A percentile compares a stretch with the other conserved stretches of the same genome.
Conservation (phyloP, 2,797 vertebrate genomes). For the Crenichthys baileyi region DNA sequence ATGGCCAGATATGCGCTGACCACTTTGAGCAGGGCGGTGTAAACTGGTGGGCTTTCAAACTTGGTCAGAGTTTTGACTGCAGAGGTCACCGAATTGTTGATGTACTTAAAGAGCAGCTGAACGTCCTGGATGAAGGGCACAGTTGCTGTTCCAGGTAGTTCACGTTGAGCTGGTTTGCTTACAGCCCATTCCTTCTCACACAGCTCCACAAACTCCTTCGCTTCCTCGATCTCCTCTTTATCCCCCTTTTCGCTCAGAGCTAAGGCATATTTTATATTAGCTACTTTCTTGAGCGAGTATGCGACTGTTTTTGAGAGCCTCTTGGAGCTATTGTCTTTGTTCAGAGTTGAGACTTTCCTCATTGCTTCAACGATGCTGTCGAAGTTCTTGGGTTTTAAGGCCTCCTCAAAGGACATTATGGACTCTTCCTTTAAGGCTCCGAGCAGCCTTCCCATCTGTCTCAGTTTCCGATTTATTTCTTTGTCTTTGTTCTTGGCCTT, state of each 20-base stretch:
- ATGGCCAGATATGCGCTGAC: slow-evolving; percentile 30
- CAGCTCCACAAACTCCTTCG: slow-evolving; percentile 41
- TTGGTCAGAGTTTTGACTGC: slow-evolving; percentile 30
- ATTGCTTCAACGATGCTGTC: slow-evolving; percentile 29
- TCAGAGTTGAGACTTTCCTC: slow-evolving; percentile 4
- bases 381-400: slow-evolving; percentile 50
- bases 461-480: slow-evolving; percentile 22
- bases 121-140: slow-evolving; percentile 48
- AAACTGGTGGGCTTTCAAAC: slow-evolving; percentile 35
- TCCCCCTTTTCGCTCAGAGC: slow-evolving; percentile 17
- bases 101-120: slow-evolving; percentile 39
- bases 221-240: slow-evolving; percentile 4
- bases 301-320: background rate
- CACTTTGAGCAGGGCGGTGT: slow-evolving; percentile 44
- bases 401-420: slow-evolving; percentile 46
- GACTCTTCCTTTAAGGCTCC: slow-evolving; percentile 37
- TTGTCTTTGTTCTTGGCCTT: background rate
- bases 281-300: slow-evolving; percentile 25
- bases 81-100: slow-evolving; percentile 11
- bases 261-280: slow-evolving; percentile 26
- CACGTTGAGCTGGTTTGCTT: fast-evolving
- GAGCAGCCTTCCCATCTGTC: slow-evolving; percentile 52
- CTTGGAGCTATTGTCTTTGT: background rate
- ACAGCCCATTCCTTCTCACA: slow-evolving; percentile 35
- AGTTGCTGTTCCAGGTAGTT: background rate